Conservation (phyloP, 2,797 vertebrate species). For the Clamator glandarius region DNA sequence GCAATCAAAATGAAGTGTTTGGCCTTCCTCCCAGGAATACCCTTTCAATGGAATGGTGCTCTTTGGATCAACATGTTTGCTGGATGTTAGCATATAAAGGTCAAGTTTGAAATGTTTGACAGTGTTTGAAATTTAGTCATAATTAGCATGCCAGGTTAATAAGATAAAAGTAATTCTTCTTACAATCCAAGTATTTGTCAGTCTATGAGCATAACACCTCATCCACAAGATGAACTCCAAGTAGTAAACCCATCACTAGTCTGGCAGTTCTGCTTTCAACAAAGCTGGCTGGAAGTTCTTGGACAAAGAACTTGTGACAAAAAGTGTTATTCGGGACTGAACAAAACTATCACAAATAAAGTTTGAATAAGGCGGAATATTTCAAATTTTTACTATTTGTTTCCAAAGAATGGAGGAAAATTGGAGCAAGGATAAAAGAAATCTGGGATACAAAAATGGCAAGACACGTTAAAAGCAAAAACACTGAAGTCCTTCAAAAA, state of each 20-base stretch:
- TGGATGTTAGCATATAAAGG: not conserved
- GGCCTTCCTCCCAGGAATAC: not conserved
- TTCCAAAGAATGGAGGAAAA: not conserved
- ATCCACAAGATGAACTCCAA: not conserved
- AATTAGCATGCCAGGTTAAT: constrained; percentile 9
- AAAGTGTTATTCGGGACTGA: not conserved
- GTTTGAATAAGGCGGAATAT: not conserved
- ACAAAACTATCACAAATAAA: not conserved
- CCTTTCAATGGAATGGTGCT: not conserved
- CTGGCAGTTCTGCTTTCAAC: not conserved
- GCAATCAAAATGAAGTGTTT: constrained; percentile 7
- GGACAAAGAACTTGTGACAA: not conserved
- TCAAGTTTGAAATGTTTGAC: not conserved
- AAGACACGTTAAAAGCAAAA: not conserved
- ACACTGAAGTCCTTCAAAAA: not conserved
- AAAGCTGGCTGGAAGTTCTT: not conserved
- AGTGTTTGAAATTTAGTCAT: not conserved
- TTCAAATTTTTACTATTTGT: not conserved
- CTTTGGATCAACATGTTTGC: not conserved
- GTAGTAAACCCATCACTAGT: not conserved
- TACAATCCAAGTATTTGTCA: not conserved
- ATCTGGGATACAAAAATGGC: not conserved
- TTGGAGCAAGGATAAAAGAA: not conserved
- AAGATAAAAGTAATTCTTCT: not conserved
- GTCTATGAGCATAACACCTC: not conserved